Evolutionary conservation across 2,888 invertebrate species (phyloP).

Genomic region (Drosophila paramelanica): DNA sequence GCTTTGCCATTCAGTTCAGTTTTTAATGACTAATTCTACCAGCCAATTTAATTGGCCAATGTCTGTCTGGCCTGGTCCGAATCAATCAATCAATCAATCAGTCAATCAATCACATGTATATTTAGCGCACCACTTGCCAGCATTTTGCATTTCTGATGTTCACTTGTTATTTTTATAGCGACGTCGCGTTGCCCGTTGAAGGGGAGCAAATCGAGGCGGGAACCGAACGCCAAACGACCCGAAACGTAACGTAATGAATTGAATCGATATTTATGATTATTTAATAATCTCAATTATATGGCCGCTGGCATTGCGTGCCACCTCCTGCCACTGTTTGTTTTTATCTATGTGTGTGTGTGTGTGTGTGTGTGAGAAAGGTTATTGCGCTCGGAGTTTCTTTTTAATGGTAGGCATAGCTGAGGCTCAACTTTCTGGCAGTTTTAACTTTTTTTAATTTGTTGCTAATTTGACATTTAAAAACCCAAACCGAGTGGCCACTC

Average conservation of each 20-base stretch:
- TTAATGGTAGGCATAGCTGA: conserved; percentile 17
- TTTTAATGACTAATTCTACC: conserved; percentile 60
- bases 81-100: conserved; percentile 40
- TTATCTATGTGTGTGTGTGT: conserved; percentile 5
- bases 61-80: conserved; percentile 23
- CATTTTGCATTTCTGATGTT: conserved; percentile 62
- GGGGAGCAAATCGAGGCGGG: conserved; percentile 9
- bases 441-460: conserved; percentile 70
- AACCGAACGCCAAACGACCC: conserved; percentile 15
- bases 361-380: conserved; percentile 32
- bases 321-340: background rate
- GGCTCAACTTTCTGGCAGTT: conserved; percentile 61
- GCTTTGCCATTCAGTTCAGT: conserved; percentile 15
- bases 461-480: conserved; percentile 73
- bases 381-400: conserved; percentile 57
- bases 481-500: conserved; percentile 40
- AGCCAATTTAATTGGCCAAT: conserved; percentile 52
- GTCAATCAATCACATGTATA: conserved; percentile 49
- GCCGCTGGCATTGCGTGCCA: conserved; percentile 21
- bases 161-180: conserved; percentile 46
- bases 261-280: conserved; percentile 81
- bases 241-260: conserved; percentile 15
- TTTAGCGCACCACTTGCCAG: conserved; percentile 31
- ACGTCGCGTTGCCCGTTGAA: conserved; percentile 2
- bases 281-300: conserved; percentile 75